Evolutionary conservation across 2,888 invertebrate species (phyloP), one percentile per base, ranked within the genome.

Genomic region (Julus scanicus): DNA sequence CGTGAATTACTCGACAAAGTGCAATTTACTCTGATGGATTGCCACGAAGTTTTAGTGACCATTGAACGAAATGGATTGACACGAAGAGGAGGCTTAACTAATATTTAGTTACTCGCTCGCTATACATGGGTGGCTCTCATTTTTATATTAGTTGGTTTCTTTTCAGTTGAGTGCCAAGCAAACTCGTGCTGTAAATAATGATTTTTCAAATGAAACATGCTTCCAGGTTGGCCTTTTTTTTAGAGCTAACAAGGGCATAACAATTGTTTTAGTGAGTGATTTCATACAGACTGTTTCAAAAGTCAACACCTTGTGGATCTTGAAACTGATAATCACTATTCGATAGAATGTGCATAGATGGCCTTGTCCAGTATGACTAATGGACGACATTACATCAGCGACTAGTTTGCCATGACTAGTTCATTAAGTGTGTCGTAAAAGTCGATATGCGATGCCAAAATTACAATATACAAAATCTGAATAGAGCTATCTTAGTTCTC

Each of bases 1-100:
- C 71, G 71, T 71, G 71, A 71, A 71, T 71, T 71, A 71, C 71
- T 71, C 71, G 71, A 29, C 71, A 29, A 71, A 71, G 29, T 71
- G 71, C 71, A 71, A 71, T 71, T 71, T 71, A 2, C 71, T 71
- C 71, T 71, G 71, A 71, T 71, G 71, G 71, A 71, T 71, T 29
- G 71, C 71, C 13, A 13, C 71, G 29, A 29, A 71, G 71, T 71
- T 71, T 71, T 71, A 71, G 71, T 71, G 71, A 29, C 71, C 71
- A 71, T 29, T 29, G 71, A 29, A 71, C 71, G 9, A 29, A 71
- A 71, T 71, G 71, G 71, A 71, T 71, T 71, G 71, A 71, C 71
- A n/a, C 71, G 71, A 29, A 71, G 71, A 71, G 71, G 71, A 71
- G 71, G 71, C 29, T 71, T 71, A 29, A 29, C 71, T 71, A 71